Evolutionary conservation across 2,888 invertebrate genomes (phyloP).

Genomic region (Trissolcus brochymenae): DNA sequence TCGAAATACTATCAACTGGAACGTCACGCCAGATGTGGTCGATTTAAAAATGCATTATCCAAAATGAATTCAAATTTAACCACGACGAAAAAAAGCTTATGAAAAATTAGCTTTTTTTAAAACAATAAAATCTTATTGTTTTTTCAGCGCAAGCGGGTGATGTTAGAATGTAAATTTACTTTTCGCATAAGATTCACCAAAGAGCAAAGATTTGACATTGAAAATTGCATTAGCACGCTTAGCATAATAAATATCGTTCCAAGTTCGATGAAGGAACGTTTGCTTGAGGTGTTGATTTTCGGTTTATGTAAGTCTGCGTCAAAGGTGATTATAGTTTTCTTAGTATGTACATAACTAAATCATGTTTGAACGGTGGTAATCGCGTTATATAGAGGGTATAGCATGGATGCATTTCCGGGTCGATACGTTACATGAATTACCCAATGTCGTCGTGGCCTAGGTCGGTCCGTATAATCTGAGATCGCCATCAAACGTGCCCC

Average conservation of each 20-base stretch:
- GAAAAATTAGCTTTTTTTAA: background rate
- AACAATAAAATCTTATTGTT: background rate
- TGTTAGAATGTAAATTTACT: no score
- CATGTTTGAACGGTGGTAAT: slow-evolving; percentile 53
- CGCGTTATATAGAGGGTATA: slow-evolving; percentile 33
- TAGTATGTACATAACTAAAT: slow-evolving; percentile 52
- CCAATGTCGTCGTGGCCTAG: slow-evolving; percentile 60
- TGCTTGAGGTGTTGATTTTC: slow-evolving; percentile 47
- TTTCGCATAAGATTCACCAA: background rate
- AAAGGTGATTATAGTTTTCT: slow-evolving; percentile 54
- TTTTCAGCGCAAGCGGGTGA: background rate
- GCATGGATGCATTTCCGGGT: slow-evolving; percentile 57
- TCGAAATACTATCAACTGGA: slow-evolving; percentile 25
- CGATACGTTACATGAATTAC: slow-evolving; percentile 60
- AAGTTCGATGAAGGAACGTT: slow-evolving; percentile 45
- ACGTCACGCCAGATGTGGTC: slow-evolving; percentile 23
- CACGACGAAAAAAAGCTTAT: background rate
- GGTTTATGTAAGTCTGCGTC: slow-evolving; percentile 43
- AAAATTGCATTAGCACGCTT: slow-evolving; percentile 32
- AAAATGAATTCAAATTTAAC: background rate
- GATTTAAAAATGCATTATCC: slow-evolving; percentile 25
- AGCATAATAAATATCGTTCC: slow-evolving; percentile 34
- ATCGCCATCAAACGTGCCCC: slow-evolving; percentile 58
- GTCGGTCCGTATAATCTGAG: slow-evolving; percentile 60
- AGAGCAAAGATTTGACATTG: slow-evolving; percentile 9